phyloP scores from a whole-genome alignment of 2,888 invertebrate species.

The Clostera curtula region DNA sequence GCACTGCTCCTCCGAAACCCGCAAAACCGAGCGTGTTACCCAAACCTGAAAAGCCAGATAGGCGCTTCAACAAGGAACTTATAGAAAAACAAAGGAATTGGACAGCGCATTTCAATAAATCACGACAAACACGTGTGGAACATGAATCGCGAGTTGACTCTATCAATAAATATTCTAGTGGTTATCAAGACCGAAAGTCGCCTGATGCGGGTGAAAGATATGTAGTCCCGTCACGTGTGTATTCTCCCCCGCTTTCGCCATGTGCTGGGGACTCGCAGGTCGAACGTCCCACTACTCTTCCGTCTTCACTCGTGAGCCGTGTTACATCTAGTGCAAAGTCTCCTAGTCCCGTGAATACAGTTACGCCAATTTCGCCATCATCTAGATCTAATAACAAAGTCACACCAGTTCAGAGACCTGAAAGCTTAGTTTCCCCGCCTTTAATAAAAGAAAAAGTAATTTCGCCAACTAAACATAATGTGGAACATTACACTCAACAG shows the following conservation, averaged over 20 bases:
- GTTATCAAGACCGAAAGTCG: constrained; percentile 54
- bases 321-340: constrained; percentile 51
- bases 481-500: constrained; percentile 25
- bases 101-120: constrained; percentile 92
- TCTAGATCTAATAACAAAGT: constrained; percentile 38
- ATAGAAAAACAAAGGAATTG: constrained; percentile 94
- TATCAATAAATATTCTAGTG: constrained; percentile 44
- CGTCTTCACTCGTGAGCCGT: constrained; percentile 52
- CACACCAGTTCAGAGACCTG: constrained; percentile 41
- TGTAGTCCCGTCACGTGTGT: constrained; percentile 60
- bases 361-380: constrained; percentile 42
- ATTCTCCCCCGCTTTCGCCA: constrained; percentile 69
- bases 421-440: constrained; percentile 35
- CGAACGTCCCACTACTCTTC: constrained; percentile 60
- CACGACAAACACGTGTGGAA: constrained; percentile 71
- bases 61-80: constrained; percentile 88
- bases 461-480: constrained; percentile 34
- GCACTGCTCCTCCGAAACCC: constrained; percentile 63
- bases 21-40: constrained; percentile 75
- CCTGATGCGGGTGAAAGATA: constrained; percentile 53
- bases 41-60: constrained; percentile 89
- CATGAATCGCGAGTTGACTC: constrained; percentile 48
- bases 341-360: constrained; percentile 61
- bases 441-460: constrained; percentile 39
- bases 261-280: constrained; percentile 75